phyloP scores from a whole-genome alignment of 92 coral and sea anemone species.

The Porites divaricata region DNA sequence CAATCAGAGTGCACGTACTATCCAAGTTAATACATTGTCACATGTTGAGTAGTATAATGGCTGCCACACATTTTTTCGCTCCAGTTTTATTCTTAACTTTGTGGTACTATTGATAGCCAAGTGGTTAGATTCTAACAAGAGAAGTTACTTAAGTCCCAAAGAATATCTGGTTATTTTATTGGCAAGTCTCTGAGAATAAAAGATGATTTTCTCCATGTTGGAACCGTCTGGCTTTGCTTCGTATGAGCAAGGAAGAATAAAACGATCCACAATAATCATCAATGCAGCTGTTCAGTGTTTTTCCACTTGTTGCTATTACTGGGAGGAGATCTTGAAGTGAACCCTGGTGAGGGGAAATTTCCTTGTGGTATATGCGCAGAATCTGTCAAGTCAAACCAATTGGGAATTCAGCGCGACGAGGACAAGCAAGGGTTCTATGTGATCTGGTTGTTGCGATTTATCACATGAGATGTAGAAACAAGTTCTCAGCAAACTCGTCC shows the following conservation, averaged over 20 bases:
- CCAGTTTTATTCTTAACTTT: too few relatives aligned
- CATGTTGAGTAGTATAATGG: too few relatives aligned
- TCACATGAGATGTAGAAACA: constrained; percentile 7
- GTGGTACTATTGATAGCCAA: too few relatives aligned
- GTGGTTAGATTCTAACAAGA: too few relatives aligned
- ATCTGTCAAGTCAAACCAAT: constrained; percentile 13
- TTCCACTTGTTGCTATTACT: constrained; percentile 15
- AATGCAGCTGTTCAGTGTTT: constrained; percentile 14
- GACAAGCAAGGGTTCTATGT: constrained; percentile 4
- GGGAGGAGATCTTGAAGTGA: constrained; percentile 29
- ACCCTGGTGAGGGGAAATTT: constrained; percentile 26
- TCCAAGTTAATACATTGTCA: too few relatives aligned
- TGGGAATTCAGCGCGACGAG: constrained; percentile 9
- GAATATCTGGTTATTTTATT: too few relatives aligned
- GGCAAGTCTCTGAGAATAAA: too few relatives aligned
- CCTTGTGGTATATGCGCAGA: constrained; percentile 25
- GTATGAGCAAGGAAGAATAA: constrained; percentile 12
- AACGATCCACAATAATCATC: neutral
- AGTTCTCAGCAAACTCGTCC: constrained; percentile 21
- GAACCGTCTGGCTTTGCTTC: constrained; percentile 7
- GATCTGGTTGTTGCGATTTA: neutral
- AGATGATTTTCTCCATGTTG: neutral
- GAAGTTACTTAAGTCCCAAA: too few relatives aligned
- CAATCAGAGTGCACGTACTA: too few relatives aligned
- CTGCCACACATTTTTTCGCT: too few relatives aligned